These are phyloP conservation scores for Hoplostethus atlanticus DNA, from an alignment of 2,797 vertebrate species.

Conservation along the genomic window DNA sequence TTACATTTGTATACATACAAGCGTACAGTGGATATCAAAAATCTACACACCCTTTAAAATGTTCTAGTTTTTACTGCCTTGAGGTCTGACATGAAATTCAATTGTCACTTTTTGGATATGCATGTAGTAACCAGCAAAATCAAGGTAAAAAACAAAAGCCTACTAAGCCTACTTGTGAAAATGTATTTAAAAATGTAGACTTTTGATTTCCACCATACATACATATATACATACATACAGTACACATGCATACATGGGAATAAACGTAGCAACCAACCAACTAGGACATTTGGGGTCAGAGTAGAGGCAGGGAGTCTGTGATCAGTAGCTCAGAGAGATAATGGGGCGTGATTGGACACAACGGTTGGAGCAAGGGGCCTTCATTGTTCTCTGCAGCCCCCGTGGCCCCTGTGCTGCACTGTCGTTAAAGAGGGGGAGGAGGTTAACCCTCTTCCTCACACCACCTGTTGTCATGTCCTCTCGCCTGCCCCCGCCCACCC, in stretches of 20 bases:
- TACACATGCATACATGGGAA: not conserved
- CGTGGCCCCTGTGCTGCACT: conserved; percentile 50
- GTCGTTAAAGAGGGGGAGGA: conserved; percentile 60
- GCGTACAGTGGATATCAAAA: too few species aligned
- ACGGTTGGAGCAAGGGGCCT: conserved; percentile 55
- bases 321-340: conserved; percentile 59
- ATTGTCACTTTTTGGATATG: not conserved
- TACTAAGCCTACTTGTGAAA: not conserved
- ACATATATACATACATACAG: not conserved
- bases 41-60: too few species aligned
- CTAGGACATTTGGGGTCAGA: not conserved
- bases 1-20: too few species aligned
- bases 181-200: not conserved
- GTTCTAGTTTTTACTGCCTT: too few species aligned
- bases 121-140: not conserved
- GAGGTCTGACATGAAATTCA: not conserved
- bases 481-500: conserved; percentile 16
- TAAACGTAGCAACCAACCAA: not conserved
- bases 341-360: conserved; percentile 62
- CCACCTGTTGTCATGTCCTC: conserved; percentile 84
- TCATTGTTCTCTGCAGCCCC: conserved; percentile 73
- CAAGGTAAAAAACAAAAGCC: not conserved
- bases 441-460: conserved; percentile 73
- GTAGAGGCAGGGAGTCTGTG: conserved; percentile 29
- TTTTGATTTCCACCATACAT: conserved; percentile 1